Conservation (phyloP, 2,888 invertebrate genomes). For the Hirtodrosophila duncani region DNA sequence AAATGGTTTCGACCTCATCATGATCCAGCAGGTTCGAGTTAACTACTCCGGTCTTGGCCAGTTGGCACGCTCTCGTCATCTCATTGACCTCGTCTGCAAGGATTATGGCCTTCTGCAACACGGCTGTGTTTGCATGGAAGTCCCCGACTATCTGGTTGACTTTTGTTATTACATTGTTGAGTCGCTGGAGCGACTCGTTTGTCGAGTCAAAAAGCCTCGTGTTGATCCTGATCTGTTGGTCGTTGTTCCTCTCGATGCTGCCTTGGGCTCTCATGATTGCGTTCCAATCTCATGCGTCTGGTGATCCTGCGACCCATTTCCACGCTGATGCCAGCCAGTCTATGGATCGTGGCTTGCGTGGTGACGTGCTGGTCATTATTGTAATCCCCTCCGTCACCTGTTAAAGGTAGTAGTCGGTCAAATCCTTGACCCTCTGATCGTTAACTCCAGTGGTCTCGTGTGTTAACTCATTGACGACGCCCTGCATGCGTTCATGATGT, state of each 20-base stretch:
- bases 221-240: constrained; percentile 15
- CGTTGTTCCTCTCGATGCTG: constrained; percentile 10
- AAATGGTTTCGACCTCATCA: background rate
- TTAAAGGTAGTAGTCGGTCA: background rate
- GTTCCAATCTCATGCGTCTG: constrained; percentile 13
- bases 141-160: background rate
- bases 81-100: constrained; percentile 10
- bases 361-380: background rate
- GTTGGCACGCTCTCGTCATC: background rate
- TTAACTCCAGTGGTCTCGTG: background rate
- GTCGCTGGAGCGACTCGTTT: background rate
- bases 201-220: constrained; percentile 2
- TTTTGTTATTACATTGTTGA: background rate
- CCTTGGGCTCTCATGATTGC: constrained; percentile 5
- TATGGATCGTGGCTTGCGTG: constrained; percentile 11
- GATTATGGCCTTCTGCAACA: no score
- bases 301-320: constrained; percentile 15
- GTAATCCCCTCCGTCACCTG: constrained; percentile 1
- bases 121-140: no score
- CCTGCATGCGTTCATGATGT: constrained; percentile 2
- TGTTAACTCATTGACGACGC: background rate
- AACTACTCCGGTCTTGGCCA: background rate
- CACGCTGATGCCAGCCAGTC: constrained; percentile 29
- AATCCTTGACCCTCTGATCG: background rate
- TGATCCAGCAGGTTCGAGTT: background rate